Evolutionary conservation across 2,888 invertebrate genomes (phyloP), one percentile per base, ranked within the genome.

Genomic region (Barypeithes pellucidus): DNA sequence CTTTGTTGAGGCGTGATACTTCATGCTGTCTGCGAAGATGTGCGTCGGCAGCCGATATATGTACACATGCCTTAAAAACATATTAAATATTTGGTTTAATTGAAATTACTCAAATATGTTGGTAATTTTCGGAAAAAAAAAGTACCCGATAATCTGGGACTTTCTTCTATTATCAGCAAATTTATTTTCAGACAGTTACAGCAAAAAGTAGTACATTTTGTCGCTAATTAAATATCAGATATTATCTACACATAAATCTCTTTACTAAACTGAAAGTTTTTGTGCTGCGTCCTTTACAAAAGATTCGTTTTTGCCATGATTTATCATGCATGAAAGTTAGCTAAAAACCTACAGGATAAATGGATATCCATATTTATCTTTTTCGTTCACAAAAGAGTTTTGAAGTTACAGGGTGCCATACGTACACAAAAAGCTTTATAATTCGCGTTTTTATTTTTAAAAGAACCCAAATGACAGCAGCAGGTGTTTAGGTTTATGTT

Each of bases 281-380:
- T 43, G 47, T 47, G 47, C 33, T 50, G 16, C 24, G 50, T 63
- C 63, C 63, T 47, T 50, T 50, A 63, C 47, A 63, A 63, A 63
- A 45, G 63, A 63, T 33, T 47, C 47, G 63, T 63, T 63, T 63
- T 63, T 50, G 33, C 45, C 29, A 50, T 45, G 63, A 63, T 63
- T 63, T 63, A 63, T 63, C 29, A 63, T 63, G 47, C 63, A 63
- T 63, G 63, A 63, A 16, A 47, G 33, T 41, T 59, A 41, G 59
- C 63, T 50, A 47, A 63, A 63, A 47, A 47, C 50, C 33, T 63
- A 29, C 29, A 63, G 50, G n/a, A 63, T 50, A 63, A 63, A 63
- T 63, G 45, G 47, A 45, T 47, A 45, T 29, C 45, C 63, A 63
- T 50, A 50, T 50, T 50, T 50, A 50, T 50, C 50, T 50, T 50